These are phyloP conservation scores for Tigriopus californicus DNA, from an alignment of 2,888 invertebrate genomes.

Conservation along the genomic window DNA sequence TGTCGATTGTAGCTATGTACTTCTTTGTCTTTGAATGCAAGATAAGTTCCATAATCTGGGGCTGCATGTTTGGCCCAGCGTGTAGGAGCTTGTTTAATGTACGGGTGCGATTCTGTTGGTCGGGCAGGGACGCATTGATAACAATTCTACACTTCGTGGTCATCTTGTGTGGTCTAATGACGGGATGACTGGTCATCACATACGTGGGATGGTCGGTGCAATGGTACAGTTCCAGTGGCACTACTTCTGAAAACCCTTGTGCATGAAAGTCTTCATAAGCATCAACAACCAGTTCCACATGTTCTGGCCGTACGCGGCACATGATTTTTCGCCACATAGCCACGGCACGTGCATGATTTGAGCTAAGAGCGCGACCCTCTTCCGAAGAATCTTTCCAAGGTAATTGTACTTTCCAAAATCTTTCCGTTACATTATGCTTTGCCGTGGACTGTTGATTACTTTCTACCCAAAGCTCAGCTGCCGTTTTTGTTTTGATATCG, in stretches of 20 bases:
- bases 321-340: background rate
- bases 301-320: background rate
- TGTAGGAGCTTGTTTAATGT: background rate
- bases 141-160: background rate
- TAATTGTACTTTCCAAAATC: background rate
- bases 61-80: background rate
- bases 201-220: background rate
- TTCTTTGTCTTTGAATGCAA: background rate
- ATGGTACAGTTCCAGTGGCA: background rate
- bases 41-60: conserved; percentile 2
- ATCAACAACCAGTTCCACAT: background rate
- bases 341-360: background rate
- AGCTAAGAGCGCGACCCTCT: background rate
- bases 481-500: too few relatives aligned
- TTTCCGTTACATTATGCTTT: too few relatives aligned
- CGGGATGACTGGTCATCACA: background rate
- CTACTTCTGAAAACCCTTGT: background rate
- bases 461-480: too few relatives aligned
- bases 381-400: background rate
- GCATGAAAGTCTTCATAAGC: background rate
- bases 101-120: background rate
- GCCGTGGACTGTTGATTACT: too few relatives aligned
- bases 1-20: conserved; percentile 1
- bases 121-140: background rate
- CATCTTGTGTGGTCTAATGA: background rate